These are phyloP conservation scores for Aptenodytes patagonicus DNA, from an alignment of 2,113 vertebrate species.

Conservation along the genomic window DNA sequence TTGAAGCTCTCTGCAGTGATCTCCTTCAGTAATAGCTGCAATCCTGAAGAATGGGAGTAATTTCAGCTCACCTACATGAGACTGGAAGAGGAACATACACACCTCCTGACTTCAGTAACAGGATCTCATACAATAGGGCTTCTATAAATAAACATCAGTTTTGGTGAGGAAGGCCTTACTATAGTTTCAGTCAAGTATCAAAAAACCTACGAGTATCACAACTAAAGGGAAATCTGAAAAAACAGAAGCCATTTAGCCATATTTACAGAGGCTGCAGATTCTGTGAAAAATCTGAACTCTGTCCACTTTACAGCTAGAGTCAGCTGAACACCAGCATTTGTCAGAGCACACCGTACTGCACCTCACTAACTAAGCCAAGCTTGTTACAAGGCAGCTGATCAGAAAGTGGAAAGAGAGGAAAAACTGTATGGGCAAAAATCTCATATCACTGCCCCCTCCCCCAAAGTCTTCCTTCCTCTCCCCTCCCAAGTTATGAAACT, in stretches of 20 bases:
- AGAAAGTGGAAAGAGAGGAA: not conserved
- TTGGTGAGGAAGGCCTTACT: not conserved
- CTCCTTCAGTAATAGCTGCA: not conserved
- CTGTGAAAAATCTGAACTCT: not conserved
- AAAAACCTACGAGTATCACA: not conserved
- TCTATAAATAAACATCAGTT: not conserved
- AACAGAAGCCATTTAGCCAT: not conserved
- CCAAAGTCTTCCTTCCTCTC: not conserved
- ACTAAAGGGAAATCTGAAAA: not conserved
- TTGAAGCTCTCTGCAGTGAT: not conserved
- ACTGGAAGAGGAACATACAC: not conserved
- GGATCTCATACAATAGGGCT: not conserved
- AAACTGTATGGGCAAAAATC: not conserved
- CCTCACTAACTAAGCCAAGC: not conserved
- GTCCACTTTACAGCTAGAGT: not conserved
- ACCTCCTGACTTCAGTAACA: not conserved
- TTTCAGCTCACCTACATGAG: not conserved
- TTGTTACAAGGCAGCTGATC: not conserved
- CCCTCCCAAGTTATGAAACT: not conserved
- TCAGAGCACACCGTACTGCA: not conserved
- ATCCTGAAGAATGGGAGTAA: not conserved
- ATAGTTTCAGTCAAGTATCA: not conserved
- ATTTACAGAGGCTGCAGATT: not conserved
- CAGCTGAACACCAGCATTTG: not conserved
- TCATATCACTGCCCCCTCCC: fast-evolving